phyloP scores from a whole-genome alignment of 2,888 invertebrate species.

The Eulithis testata region DNA sequence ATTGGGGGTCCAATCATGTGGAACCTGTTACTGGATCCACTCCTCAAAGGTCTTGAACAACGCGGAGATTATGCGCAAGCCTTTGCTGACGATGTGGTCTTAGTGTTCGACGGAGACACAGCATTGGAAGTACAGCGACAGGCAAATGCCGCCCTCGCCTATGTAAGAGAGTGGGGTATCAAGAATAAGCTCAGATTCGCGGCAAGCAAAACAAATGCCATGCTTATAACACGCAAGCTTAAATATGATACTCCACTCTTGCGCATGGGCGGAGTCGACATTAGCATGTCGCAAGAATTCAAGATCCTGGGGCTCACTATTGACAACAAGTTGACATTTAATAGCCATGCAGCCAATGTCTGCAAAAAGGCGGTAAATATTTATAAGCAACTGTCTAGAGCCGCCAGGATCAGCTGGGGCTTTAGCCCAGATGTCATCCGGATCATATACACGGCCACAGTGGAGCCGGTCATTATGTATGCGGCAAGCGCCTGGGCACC shows the following conservation, averaged over 20 bases:
- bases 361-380: background rate
- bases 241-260: background rate
- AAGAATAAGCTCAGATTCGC: too few relatives aligned
- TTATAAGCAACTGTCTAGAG: background rate
- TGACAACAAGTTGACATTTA: background rate
- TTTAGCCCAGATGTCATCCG: background rate
- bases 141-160: background rate
- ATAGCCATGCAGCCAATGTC: background rate
- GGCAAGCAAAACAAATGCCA: background rate
- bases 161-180: background rate
- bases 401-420: background rate
- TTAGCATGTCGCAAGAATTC: background rate
- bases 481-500: background rate
- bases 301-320: constrained; percentile 5
- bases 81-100: background rate
- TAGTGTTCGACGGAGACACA: background rate
- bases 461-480: background rate
- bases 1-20: too few relatives aligned
- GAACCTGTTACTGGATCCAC: too few relatives aligned
- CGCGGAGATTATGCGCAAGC: background rate
- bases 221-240: background rate
- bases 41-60: background rate
- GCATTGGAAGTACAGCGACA: background rate
- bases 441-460: background rate
- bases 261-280: background rate